These are phyloP conservation scores for Bombus polaris DNA, from an alignment of 1,140 invertebrate genomes.

Conservation along the genomic window DNA sequence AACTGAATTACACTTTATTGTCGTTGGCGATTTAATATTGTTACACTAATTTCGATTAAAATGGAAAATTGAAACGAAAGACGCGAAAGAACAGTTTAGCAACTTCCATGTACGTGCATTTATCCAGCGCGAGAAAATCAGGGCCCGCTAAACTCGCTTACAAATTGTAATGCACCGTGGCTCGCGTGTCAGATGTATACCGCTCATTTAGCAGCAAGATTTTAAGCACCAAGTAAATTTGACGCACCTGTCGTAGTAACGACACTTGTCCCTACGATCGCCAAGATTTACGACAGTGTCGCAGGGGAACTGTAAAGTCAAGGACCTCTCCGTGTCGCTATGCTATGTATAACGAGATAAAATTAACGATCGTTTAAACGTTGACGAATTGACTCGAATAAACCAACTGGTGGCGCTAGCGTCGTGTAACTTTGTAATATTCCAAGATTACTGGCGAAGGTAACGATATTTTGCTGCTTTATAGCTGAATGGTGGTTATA, in stretches of 20 bases:
- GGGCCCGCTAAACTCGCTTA: conserved; percentile 3
- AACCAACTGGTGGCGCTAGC: not conserved
- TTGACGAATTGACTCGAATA: not conserved
- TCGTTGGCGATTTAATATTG: not conserved
- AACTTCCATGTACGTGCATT: conserved; percentile 12
- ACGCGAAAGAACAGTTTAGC: not conserved
- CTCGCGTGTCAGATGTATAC: conserved; percentile 19
- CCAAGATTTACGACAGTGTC: conserved; percentile 52
- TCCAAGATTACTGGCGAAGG: too few species aligned
- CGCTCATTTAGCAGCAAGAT: conserved; percentile 40
- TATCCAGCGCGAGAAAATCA: conserved; percentile 16
- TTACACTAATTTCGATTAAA: not conserved
- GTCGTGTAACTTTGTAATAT: not conserved
- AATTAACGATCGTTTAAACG: conserved; percentile 3
- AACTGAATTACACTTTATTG: conserved; percentile 5
- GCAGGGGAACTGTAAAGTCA: conserved; percentile 52
- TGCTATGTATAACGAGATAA: not conserved
- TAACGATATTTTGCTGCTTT: too few species aligned
- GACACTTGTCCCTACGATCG: conserved; percentile 42
- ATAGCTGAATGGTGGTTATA: too few species aligned
- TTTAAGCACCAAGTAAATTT: conserved; percentile 61
- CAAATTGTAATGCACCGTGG: conserved; percentile 35
- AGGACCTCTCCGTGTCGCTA: conserved; percentile 22
- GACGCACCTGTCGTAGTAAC: conserved; percentile 61
- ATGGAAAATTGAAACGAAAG: not conserved